phyloP scores from a whole-genome alignment of 2,113 vertebrate genomes.

The Turnix velox region DNA sequence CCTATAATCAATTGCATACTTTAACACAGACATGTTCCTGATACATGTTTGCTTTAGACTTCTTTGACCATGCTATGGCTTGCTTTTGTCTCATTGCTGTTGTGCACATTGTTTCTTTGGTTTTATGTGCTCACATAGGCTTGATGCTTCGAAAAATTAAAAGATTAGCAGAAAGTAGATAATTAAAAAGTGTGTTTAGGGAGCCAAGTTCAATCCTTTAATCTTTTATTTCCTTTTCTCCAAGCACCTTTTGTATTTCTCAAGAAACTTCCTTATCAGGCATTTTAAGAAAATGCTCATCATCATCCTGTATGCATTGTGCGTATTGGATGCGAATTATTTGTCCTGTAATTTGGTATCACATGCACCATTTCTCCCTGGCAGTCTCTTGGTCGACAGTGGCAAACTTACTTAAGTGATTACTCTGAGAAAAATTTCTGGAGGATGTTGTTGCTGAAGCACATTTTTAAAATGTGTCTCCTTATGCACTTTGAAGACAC shows the following conservation, averaged over 20 bases:
- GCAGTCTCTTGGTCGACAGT: not conserved
- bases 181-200: not conserved
- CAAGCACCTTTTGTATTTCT: not conserved
- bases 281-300: not conserved
- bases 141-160: not conserved
- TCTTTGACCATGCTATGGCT: accelerated
- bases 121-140: not conserved
- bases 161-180: not conserved
- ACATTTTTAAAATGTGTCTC: not conserved
- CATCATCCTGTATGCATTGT: not conserved
- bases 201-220: not conserved
- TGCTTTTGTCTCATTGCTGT: not conserved
- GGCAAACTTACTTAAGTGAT: not conserved
- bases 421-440: not conserved
- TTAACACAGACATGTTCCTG: not conserved
- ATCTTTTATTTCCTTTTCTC: constrained; percentile 19
- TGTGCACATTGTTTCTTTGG: not conserved
- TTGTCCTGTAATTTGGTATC: not conserved
- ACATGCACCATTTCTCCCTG: not conserved
- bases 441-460: not conserved
- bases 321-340: not conserved
- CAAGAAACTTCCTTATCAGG: not conserved
- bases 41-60: not conserved
- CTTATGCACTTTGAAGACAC: not conserved
- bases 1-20: not conserved